Base-by-base conservation (phyloP, 2,888 invertebrate species). In the Diarsia brunnea region DNA sequence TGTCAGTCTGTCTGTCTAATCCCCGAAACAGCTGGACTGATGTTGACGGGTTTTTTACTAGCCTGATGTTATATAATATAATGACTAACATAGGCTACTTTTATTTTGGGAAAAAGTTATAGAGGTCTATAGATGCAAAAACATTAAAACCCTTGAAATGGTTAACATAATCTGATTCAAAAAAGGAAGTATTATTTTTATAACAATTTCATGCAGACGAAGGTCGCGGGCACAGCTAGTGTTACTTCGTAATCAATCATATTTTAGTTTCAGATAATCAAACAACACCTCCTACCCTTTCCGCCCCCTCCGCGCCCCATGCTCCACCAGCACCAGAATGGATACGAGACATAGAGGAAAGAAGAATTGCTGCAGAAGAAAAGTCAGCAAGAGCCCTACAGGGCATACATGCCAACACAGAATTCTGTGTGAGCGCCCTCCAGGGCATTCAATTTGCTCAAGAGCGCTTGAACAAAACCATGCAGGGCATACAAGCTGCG, bases 401-500 rank as follows among this genome's bases (percentile, higher is more conserved):
- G 0, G 73, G 73, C 38, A 73, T 80, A 63, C 66, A 72, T 5
- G 51, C 64, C 16, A 79, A 79, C 55, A 79, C 77, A n/a, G 72
- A 71, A 71, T 79, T 58, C 14, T 71, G 72, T 79, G 79, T 61
- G 43, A 77, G 12, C 24, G 27, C 76, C 12, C 61, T 79, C n/a
- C 69, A 69, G 53, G 63, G 79, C n/a, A 72, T 78, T 24, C 43
- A 58, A 14, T 64, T n/a, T 64, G 51, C 79, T 55, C 76, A 79
- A 49, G 76, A 79, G 21, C 38, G 47, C 11, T 69, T 76, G 61
- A 76, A 78, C 61, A 69, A 47, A 38, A 78, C 76, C 2, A 19
- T 78, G 69, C 38, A 53, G 21, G 71, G 79, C 21, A 77, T 70
- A 79, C 70, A 64, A 58, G 24, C 49, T 53, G 79, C 27, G 5